Conservation (phyloP, 1,140 invertebrate genomes). For the Daktulosphaira vitifoliae region DNA sequence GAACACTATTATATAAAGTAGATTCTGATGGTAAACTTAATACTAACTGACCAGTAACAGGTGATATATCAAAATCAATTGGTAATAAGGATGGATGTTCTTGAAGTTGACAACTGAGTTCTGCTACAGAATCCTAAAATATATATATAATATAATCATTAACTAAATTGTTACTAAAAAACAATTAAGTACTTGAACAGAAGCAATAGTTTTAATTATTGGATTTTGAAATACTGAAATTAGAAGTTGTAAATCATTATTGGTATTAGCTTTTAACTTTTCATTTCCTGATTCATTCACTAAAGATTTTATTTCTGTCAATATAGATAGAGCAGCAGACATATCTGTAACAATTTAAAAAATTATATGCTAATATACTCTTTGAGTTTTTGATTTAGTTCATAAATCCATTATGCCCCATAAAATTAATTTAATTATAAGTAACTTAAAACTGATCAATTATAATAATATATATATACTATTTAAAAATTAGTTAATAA, state of each 20-base stretch:
- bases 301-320: conserved; percentile 67
- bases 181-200: conserved; percentile 54
- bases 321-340: conserved; percentile 65
- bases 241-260: conserved; percentile 75
- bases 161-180: conserved; percentile 1
- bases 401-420: too few species aligned
- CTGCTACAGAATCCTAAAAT: conserved; percentile 63
- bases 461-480: too few species aligned
- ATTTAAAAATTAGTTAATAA: too few species aligned
- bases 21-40: conserved; percentile 45
- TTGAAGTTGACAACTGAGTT: conserved; percentile 68
- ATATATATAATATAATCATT: not conserved
- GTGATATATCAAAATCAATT: conserved; percentile 79
- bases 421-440: too few species aligned
- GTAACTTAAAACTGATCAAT: too few species aligned
- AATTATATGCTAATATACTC: too few species aligned
- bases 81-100: conserved; percentile 86
- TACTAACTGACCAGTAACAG: conserved; percentile 55
- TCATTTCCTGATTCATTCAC: conserved; percentile 64
- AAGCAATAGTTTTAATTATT: conserved; percentile 83
- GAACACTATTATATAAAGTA: conserved; percentile 20
- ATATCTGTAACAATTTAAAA: conserved; percentile 45
- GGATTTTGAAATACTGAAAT: conserved; percentile 85
- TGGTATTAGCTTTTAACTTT: conserved; percentile 62
- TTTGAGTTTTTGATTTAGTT: too few species aligned